A percentile compares a stretch with the other conserved stretches of the same genome.
Evolutionary conservation across 2,797 vertebrate genomes (phyloP).

Genomic region (Siniperca obscura): DNA sequence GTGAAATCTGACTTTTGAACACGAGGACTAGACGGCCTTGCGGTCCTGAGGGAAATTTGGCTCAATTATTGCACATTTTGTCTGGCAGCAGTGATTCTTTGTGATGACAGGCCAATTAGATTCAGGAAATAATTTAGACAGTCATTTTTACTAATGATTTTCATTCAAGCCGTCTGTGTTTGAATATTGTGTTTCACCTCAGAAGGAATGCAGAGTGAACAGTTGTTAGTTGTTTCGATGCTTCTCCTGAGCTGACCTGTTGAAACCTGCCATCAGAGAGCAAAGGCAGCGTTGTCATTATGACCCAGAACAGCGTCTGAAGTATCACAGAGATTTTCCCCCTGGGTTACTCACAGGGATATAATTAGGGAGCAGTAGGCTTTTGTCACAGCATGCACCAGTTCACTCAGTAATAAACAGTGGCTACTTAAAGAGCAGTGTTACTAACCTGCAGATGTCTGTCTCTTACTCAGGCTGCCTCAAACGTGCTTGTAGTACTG

Average conservation of each 20-base stretch:
- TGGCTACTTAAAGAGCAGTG: background rate
- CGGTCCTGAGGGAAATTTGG: conserved; percentile 1
- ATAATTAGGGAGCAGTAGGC: background rate
- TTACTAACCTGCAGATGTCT: background rate
- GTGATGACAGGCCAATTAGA: background rate
- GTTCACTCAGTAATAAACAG: background rate
- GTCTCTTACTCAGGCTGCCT: background rate
- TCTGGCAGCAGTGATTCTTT: conserved; percentile 3
- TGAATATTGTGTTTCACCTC: background rate
- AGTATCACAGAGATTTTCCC: background rate
- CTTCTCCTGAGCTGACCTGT: conserved; percentile 43
- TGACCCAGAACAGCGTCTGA: conserved; percentile 19
- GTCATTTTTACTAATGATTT: background rate
- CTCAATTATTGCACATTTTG: conserved; percentile 7
- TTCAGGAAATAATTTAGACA: background rate
- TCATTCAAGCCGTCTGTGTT: background rate
- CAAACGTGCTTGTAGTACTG: background rate
- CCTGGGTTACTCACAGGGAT: background rate
- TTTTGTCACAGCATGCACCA: conserved; percentile 4
- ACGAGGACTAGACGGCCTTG: fast-evolving
- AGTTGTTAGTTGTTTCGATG: conserved; percentile 1
- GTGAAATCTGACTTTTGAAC: conserved; percentile 2
- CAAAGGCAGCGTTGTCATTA: conserved; percentile 26
- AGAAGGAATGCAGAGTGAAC: conserved; percentile 5
- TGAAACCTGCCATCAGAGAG: conserved; percentile 51